A percentile compares a stretch with the other conserved stretches of the same genome.
Evolutionary conservation across 92 coral and sea anemone species (phyloP).

Genomic region (Epizoanthus stellaris): DNA sequence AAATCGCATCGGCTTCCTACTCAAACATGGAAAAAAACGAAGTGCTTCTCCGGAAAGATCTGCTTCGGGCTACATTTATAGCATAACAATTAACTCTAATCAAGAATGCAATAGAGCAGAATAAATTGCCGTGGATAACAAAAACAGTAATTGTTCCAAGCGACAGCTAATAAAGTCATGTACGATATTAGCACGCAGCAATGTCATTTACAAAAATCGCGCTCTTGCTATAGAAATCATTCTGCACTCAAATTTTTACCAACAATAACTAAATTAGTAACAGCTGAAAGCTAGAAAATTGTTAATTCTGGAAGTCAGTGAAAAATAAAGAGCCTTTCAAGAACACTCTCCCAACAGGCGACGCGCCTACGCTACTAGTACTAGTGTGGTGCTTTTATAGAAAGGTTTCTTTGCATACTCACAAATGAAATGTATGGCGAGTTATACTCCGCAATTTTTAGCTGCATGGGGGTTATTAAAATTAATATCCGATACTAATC

Average conservation of each 20-base stretch:
- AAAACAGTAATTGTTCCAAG: conserved; percentile 31
- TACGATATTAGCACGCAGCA: conserved; percentile 34
- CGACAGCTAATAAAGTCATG: conserved; percentile 25
- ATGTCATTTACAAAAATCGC: not conserved
- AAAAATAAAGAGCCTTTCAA: not conserved
- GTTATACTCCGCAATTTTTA: not conserved
- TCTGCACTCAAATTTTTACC: not conserved
- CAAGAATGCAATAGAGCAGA: conserved; percentile 1
- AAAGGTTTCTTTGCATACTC: not conserved
- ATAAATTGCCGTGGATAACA: conserved; percentile 16
- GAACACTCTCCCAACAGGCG: not conserved
- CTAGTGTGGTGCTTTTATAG: too few relatives aligned
- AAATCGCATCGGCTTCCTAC: not conserved
- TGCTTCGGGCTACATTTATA: conserved; percentile 19
- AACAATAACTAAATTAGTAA: not conserved
- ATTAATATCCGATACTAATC: conserved; percentile 1
- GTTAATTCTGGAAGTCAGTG: not conserved
- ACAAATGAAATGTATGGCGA: not conserved
- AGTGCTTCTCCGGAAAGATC: not conserved
- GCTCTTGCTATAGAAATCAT: not conserved
- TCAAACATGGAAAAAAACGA: not conserved
- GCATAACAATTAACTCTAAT: conserved; percentile 6
- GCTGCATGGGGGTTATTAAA: not conserved
- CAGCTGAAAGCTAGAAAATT: conserved; percentile 4
- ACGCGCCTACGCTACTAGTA: not conserved